Evolutionary conservation across 2,797 vertebrate species (phyloP).

Genomic region (Eptatretus atami): DNA sequence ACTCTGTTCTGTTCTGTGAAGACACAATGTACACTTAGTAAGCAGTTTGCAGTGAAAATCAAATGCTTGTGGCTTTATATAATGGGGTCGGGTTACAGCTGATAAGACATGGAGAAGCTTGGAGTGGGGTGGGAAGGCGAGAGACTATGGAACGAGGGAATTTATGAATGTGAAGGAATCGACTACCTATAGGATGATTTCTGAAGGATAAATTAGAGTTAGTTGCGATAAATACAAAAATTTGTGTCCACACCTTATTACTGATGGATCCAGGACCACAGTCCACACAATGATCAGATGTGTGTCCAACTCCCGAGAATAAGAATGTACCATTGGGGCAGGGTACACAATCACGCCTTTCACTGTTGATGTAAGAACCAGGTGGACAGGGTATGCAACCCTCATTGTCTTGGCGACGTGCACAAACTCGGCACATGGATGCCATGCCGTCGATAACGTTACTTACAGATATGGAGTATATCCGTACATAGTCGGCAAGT

Average conservation of each 20-base stretch:
- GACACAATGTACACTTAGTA: no score
- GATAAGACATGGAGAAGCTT: no score
- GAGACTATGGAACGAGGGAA: no score
- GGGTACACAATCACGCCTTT: slow-evolving; percentile 23
- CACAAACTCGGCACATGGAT: slow-evolving; percentile 44
- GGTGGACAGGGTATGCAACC: slow-evolving; percentile 40
- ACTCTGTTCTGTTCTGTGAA: background rate
- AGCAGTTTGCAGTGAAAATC: no score
- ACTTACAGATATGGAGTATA: slow-evolving; percentile 51
- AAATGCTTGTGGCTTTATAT: no score
- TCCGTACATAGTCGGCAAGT: slow-evolving; percentile 21
- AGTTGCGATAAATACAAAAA: no score
- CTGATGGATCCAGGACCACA: slow-evolving; percentile 44
- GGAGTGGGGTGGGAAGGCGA: no score
- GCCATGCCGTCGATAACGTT: slow-evolving; percentile 51
- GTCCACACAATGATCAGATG: slow-evolving; percentile 23
- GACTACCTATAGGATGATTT: no score
- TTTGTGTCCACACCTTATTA: slow-evolving; percentile 24
- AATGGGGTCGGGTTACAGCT: no score
- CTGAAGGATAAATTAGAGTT: no score
- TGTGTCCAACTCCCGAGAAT: slow-evolving; percentile 23
- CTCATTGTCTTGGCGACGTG: slow-evolving; percentile 13
- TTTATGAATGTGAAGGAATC: no score
- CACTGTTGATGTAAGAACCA: slow-evolving; percentile 30
- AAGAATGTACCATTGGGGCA: slow-evolving; percentile 35